Base-by-base conservation (phyloP, 2,797 vertebrate genomes). In the Gastrophryne carolinensis region DNA sequence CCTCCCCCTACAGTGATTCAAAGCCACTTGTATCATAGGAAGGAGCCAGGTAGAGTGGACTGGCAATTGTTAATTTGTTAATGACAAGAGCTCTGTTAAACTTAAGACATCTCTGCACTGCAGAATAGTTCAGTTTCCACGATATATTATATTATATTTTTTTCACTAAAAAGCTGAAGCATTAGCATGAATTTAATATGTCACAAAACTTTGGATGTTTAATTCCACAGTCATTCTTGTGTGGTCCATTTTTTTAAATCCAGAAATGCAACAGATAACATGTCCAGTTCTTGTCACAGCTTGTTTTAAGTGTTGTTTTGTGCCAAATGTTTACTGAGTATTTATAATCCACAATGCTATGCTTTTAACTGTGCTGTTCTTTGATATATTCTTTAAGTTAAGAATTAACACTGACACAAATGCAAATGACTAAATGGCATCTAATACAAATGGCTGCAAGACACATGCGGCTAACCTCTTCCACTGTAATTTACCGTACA, bases 241-340 rank as follows among this genome's bases (percentile, higher is more conserved):
- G 72, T 65, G 72, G 72, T 73, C 72, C 61, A 39, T 17, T 60
- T 50, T n/a, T 13, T n/a, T 65, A 73, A n/a, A 73, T 65, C 58
- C 27, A 1, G 37, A 50, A 65, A 47, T 50, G 64, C 19, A 35
- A n/a, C 5, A 73, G 30, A 64, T 34, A 26, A 54, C 37, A 24
- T 30, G 49, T 39, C 30, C 32, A 24, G 11, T 17, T 44, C 72
- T 32, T 73, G 72, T 53, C 29, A 11, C 26, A 35, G 64, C 72
- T 47, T 73, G 72, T 56, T 27, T 41, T 30, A 23, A 27, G 41
- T 26, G 27, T 35, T 17, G 35, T 13, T 47, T 49, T 49, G 26
- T 39, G 58, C 17, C 57, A 19, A 19, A 17, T 62, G 69, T 72
- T 72, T 60, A 39, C 57, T 24, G 27, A 61, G 57, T 58, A 52